These are phyloP conservation scores for Pelagia noctiluca DNA, from an alignment of 30 jellyfish, hydroid and myxozoan species.

Conservation along the genomic window DNA sequence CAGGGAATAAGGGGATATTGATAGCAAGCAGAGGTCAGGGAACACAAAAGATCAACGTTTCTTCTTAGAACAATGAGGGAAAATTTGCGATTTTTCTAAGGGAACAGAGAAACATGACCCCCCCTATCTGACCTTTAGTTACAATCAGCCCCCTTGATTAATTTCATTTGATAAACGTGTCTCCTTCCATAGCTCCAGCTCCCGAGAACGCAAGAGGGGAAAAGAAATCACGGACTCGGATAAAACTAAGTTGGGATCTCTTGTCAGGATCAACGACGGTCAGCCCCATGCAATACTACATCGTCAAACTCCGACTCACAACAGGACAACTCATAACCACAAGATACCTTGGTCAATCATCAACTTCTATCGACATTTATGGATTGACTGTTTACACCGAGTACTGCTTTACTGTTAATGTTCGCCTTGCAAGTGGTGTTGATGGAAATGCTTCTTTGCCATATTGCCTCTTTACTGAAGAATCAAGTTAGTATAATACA, in stretches of 20 bases:
- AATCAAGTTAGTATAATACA: neutral
- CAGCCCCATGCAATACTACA: neutral
- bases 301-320: neutral
- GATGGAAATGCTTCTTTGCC: neutral
- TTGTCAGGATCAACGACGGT: neutral
- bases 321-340: neutral
- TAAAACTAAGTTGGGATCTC: slow-evolving; percentile 9
- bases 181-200: neutral
- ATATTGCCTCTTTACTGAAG: neutral
- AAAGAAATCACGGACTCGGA: neutral
- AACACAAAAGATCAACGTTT: neutral
- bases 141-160: neutral
- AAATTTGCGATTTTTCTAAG: neutral
- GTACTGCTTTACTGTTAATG: slow-evolving; percentile 9
- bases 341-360: neutral
- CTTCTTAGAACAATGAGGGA: neutral
- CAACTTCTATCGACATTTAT: neutral
- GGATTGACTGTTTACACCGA: neutral
- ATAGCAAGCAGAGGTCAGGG: neutral
- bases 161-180: neutral
- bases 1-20: no score
- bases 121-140: no score
- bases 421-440: neutral
- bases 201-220: slow-evolving; percentile 13
- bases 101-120: neutral